phyloP scores from a whole-genome alignment of 2,797 vertebrate genomes.

The Hoplostethus atlanticus region DNA sequence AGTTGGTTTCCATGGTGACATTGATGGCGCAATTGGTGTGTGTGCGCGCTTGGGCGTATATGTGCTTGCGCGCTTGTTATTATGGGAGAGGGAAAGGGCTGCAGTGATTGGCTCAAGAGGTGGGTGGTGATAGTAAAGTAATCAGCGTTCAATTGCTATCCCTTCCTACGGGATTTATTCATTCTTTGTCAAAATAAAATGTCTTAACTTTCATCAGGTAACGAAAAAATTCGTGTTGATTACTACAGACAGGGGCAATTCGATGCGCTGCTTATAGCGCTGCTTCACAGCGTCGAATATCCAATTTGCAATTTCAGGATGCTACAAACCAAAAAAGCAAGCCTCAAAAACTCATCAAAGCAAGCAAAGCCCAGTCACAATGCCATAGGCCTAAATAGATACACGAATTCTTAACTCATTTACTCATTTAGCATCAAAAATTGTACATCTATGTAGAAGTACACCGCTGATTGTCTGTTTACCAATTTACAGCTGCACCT shows the following conservation, averaged over 20 bases:
- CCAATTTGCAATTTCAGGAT: too few relatives aligned
- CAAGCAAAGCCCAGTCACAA: background rate
- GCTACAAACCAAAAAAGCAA: background rate
- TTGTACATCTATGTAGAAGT: too few relatives aligned
- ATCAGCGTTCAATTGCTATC: background rate
- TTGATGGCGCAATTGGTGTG: constrained; percentile 56
- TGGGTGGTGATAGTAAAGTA: constrained; percentile 52
- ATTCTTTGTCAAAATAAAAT: background rate
- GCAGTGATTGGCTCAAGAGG: constrained; percentile 59
- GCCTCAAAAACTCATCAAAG: background rate
- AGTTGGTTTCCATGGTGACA: constrained; percentile 81
- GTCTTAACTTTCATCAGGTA: too few relatives aligned
- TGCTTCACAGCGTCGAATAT: too few relatives aligned
- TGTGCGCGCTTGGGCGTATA: constrained; percentile 1
- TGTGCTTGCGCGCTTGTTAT: constrained; percentile 16
- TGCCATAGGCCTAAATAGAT: too few relatives aligned
- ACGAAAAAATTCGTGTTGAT: too few relatives aligned
- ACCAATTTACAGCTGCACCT: too few relatives aligned
- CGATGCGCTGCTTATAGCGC: too few relatives aligned
- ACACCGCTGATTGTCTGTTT: too few relatives aligned
- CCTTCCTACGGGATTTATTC: background rate
- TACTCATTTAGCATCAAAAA: background rate
- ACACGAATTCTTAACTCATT: constrained; percentile 15
- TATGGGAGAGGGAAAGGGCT: constrained; percentile 44
- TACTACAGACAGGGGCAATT: too few relatives aligned